phyloP scores from a whole-genome alignment of 2,113 vertebrate species.

The Hypanus sabinus region DNA sequence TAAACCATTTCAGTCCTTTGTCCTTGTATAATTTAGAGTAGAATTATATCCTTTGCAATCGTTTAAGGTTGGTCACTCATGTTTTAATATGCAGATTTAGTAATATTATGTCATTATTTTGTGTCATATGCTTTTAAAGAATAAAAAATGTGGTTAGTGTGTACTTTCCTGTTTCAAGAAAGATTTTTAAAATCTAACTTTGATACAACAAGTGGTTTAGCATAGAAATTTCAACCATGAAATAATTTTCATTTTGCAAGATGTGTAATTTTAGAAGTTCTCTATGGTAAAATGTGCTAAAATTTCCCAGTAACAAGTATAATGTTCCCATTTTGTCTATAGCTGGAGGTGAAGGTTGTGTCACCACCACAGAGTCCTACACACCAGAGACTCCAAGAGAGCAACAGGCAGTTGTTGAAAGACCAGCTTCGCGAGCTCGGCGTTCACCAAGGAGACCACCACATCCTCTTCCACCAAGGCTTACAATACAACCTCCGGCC shows the following conservation, averaged over 20 bases:
- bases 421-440: slow-evolving; percentile 68
- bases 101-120: neutral
- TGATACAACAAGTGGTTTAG: too few relatives aligned
- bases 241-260: neutral
- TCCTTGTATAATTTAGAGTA: neutral
- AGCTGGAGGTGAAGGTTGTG: slow-evolving; percentile 60
- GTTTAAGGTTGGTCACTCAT: neutral
- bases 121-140: neutral
- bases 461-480: slow-evolving; percentile 73
- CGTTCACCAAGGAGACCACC: slow-evolving; percentile 77
- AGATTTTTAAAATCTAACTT: too few relatives aligned
- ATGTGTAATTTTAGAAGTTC: neutral
- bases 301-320: too few relatives aligned
- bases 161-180: neutral
- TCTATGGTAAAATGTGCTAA: neutral
- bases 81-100: neutral
- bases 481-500: slow-evolving; percentile 81
- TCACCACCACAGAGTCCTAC: slow-evolving; percentile 64
- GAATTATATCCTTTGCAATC: neutral
- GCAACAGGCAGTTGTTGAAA: slow-evolving; percentile 70
- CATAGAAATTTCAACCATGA: neutral
- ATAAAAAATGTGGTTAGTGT: neutral
- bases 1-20: neutral
- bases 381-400: slow-evolving; percentile 72
- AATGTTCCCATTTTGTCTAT: slow-evolving; percentile 43